Evolutionary conservation across 2,113 vertebrate species (phyloP).

Genomic region (Aleadryas rufinucha): DNA sequence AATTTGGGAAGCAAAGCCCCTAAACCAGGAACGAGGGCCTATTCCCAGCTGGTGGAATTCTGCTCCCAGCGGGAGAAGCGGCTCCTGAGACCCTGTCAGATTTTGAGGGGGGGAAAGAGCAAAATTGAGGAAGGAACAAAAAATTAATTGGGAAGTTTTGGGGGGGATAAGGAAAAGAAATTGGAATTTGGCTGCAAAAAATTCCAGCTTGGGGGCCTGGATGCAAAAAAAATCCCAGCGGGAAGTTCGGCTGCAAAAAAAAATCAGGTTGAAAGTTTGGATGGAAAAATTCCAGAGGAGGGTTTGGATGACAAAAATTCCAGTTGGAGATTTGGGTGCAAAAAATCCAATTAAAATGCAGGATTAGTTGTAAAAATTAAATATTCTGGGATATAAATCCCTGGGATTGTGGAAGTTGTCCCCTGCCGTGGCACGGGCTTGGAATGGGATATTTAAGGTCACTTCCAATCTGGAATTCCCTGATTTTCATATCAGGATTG

Average conservation of each 20-base stretch:
- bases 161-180: background rate
- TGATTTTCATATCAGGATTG: rapidly evolving
- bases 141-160: background rate
- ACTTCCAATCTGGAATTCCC: background rate
- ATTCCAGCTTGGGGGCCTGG: rapidly evolving
- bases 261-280: background rate
- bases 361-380: rapidly evolving
- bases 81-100: rapidly evolving
- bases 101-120: rapidly evolving
- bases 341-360: background rate
- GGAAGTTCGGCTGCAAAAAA: background rate
- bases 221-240: background rate
- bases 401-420: background rate
- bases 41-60: background rate
- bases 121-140: background rate
- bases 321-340: background rate
- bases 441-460: background rate
- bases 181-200: background rate
- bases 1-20: rapidly evolving
- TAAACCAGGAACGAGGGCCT: background rate
- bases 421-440: rapidly evolving
- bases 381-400: rapidly evolving
- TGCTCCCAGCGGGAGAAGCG: background rate
- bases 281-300: background rate
- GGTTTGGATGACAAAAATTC: background rate